A percentile compares a stretch with the other conserved stretches of the same genome.
Evolutionary conservation across 2,888 invertebrate genomes (phyloP).

Genomic region (Schizotus pectinicornis): DNA sequence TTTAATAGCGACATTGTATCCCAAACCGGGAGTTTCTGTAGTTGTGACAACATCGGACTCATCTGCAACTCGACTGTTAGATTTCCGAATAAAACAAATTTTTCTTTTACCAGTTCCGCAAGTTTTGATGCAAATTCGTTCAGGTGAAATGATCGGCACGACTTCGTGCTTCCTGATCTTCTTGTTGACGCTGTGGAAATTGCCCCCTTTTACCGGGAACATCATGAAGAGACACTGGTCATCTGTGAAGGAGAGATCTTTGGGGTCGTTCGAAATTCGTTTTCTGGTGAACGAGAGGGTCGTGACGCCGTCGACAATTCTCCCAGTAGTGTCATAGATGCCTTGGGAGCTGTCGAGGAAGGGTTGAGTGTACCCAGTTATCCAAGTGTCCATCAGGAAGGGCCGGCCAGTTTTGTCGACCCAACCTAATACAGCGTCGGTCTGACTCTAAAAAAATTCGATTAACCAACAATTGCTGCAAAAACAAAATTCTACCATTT

Average conservation of each 20-base stretch:
- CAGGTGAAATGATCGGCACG: conserved; percentile 74
- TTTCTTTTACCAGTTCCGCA: conserved; percentile 71
- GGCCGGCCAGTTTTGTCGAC: conserved; percentile 80
- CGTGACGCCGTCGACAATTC: conserved; percentile 76
- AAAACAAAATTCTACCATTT: conserved; percentile 69
- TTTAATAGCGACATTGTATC: conserved; percentile 76
- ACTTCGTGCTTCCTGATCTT: conserved; percentile 81
- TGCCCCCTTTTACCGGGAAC: conserved; percentile 85
- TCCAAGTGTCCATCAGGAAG: conserved; percentile 89
- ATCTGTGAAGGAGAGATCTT: conserved; percentile 81
- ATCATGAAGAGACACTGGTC: conserved; percentile 84
- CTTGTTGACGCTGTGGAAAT: conserved; percentile 82
- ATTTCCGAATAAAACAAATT: not conserved
- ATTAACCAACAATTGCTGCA: no score
- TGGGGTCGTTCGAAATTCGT: conserved; percentile 73
- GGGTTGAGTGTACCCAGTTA: conserved; percentile 79
- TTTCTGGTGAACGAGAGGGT: conserved; percentile 81
- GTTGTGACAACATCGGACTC: conserved; percentile 66
- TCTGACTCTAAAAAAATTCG: conserved; percentile 70
- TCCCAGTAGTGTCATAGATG: conserved; percentile 71
- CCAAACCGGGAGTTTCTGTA: conserved; percentile 68
- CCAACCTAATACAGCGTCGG: conserved; percentile 89
- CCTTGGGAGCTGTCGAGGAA: conserved; percentile 77
- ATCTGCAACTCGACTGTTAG: conserved; percentile 52
- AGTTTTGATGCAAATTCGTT: conserved; percentile 81